Evolutionary conservation across 2,888 invertebrate genomes (phyloP), one percentile per base, ranked within the genome.

Genomic region (Drosophila borealis): DNA sequence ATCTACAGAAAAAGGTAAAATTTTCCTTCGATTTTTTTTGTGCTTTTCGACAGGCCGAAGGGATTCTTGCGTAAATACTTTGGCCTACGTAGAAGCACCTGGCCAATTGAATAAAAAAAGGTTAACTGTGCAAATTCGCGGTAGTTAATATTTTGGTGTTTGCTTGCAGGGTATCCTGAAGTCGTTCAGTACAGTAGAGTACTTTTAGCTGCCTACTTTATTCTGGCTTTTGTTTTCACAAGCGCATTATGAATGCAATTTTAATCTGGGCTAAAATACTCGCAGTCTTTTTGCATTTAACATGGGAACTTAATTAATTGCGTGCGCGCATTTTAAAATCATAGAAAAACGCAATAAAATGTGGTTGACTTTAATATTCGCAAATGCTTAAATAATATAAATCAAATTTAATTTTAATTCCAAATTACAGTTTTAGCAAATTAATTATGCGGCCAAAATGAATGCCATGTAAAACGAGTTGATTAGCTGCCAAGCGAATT

Each of bases 361-460:
- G 34, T 2, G 55, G 19, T 33, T 11, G 6, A 19, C 8, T 17
- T 13, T 33, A 17, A 25, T 29, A 17, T 19, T 33, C 10, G 29
- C 11, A 14, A 34, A 46, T 50, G 48, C 33, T 51, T 48, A 14
- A 63, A 54, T 70, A 59, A 66, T 71, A 60, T 21, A 46, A 56
- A 61, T 50, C 61, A 57, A 57, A 50, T 73, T 78, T 74, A 57
- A 73, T 65, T 71, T 57, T 44, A 57, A 62, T 66, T 13, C 39
- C 37, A 55, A 66, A 81, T 62, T 46, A 59, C 42, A 62, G 44
- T 62, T 74, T 67, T 57, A 41, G 61, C 55, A 49, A 61, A 87
- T 81, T 74, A 84, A 87, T 78, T 87, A 81, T 78, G 81, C 53
- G 59, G 55, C 56, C 34, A 33, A 25, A 13, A 17, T n/a, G 42